phyloP scores from a whole-genome alignment of 2,888 invertebrate genomes.

The Phyllotreta striolata region DNA sequence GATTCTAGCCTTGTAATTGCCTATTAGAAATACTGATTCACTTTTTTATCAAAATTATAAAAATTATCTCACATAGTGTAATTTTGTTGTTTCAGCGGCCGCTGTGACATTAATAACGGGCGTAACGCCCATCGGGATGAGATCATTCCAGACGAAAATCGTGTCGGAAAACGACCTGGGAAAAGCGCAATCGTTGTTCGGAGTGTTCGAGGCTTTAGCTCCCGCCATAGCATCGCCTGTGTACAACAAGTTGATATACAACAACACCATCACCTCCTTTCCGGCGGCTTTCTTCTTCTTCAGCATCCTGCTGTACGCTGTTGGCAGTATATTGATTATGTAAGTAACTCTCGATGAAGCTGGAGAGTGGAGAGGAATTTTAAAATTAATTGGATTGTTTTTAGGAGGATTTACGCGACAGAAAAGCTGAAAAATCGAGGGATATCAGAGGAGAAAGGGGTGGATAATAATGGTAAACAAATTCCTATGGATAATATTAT shows the following conservation, averaged over 20 bases:
- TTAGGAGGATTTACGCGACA: slow-evolving; percentile 43
- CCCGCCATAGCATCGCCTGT: slow-evolving; percentile 66
- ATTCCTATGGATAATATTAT: slow-evolving; percentile 41
- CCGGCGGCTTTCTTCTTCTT: slow-evolving; percentile 68
- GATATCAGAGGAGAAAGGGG: slow-evolving; percentile 14
- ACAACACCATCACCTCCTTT: slow-evolving; percentile 62
- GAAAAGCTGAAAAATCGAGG: slow-evolving; percentile 28
- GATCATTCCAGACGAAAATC: slow-evolving; percentile 58
- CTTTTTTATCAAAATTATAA: too few relatives aligned
- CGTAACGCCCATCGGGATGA: slow-evolving; percentile 55
- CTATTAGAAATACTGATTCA: too few relatives aligned
- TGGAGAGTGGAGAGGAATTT: neutral
- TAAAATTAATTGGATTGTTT: slow-evolving; percentile 15
- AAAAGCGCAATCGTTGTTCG: slow-evolving; percentile 66
- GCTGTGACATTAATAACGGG: slow-evolving; percentile 56
- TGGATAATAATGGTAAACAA: slow-evolving; percentile 32
- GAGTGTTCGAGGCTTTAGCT: slow-evolving; percentile 68
- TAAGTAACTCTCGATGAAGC: slow-evolving; percentile 45
- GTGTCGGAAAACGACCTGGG: slow-evolving; percentile 58
- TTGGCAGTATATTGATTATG: slow-evolving; percentile 45
- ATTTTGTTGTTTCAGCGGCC: slow-evolving; percentile 38
- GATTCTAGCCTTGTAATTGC: too few relatives aligned
- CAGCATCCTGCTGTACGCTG: slow-evolving; percentile 53
- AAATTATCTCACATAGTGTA: too few relatives aligned
- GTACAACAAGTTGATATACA: slow-evolving; percentile 65